A percentile compares a stretch with the other conserved stretches of the same genome.
These are phyloP conservation scores for Scaptomyza caliginosa DNA, from an alignment of 2,888 invertebrate genomes.

Conservation along the genomic window DNA sequence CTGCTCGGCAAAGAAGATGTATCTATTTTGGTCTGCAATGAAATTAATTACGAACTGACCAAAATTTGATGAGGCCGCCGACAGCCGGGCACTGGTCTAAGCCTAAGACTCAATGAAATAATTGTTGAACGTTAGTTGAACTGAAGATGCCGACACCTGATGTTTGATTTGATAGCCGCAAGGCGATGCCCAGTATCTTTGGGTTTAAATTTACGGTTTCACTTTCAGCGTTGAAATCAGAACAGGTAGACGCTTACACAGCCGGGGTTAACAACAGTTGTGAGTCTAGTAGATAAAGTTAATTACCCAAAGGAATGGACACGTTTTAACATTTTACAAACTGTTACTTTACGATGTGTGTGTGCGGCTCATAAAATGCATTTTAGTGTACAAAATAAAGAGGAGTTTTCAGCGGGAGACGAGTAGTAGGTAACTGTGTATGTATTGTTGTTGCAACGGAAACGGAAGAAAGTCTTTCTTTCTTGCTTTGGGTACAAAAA, in stretches of 20 bases:
- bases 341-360: conserved; percentile 79
- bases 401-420: neutral
- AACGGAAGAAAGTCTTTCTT: conserved; percentile 77
- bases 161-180: conserved; percentile 72
- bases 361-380: conserved; percentile 36
- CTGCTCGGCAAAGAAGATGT: conserved; percentile 56
- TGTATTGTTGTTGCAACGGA: conserved; percentile 48
- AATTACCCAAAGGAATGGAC: conserved; percentile 56
- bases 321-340: conserved; percentile 65
- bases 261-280: conserved; percentile 56
- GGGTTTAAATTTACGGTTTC: conserved; percentile 73
- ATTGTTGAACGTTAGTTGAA: conserved; percentile 8
- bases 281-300: conserved; percentile 66
- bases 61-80: conserved; percentile 64
- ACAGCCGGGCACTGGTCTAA: conserved; percentile 31
- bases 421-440: neutral
- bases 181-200: conserved; percentile 25
- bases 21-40: conserved; percentile 69
- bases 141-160: conserved; percentile 76
- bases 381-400: neutral
- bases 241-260: conserved; percentile 75
- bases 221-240: conserved; percentile 81
- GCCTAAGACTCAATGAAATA: conserved; percentile 39
- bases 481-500: conserved; percentile 25
- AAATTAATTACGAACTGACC: conserved; percentile 77